Evolutionary conservation across 2,797 vertebrate genomes (phyloP).

Genomic region (Pipistrellus pipistrellus): DNA sequence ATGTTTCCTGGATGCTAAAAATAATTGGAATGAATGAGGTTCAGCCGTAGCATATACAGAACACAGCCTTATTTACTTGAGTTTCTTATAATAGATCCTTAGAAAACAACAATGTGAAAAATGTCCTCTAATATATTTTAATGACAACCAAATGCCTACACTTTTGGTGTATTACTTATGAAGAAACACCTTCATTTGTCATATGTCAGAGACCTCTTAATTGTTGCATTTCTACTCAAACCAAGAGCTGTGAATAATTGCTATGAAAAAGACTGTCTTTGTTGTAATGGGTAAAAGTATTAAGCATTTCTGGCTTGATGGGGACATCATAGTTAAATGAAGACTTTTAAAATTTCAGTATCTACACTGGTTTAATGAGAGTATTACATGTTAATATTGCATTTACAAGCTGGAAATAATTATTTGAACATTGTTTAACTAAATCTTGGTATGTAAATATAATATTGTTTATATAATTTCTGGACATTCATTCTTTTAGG

Average conservation of each 20-base stretch:
- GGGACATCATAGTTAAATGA: background rate
- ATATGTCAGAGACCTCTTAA: constrained; percentile 4
- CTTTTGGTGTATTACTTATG: background rate
- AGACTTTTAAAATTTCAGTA: background rate
- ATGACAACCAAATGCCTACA: background rate
- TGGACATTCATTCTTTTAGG: background rate
- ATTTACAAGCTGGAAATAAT: background rate
- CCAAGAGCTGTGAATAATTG: background rate
- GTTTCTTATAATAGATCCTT: constrained; percentile 24
- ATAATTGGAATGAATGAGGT: background rate
- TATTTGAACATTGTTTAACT: constrained; percentile 3
- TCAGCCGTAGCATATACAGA: background rate
- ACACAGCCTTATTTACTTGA: background rate
- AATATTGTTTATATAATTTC: background rate
- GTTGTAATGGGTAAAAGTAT: background rate
- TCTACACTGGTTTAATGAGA: background rate
- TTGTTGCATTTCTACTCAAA: background rate
- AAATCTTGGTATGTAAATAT: background rate
- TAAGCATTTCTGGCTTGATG: background rate
- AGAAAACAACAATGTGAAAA: background rate
- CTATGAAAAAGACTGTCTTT: background rate
- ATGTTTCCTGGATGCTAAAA: background rate
- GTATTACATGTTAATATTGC: background rate
- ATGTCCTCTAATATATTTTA: background rate
- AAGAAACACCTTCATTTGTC: background rate